Percentiles rank a stretch among this genome's conserved stretches.
Conservation (phyloP, 2,797 vertebrate genomes). For the Hafferia zeledoni region DNA sequence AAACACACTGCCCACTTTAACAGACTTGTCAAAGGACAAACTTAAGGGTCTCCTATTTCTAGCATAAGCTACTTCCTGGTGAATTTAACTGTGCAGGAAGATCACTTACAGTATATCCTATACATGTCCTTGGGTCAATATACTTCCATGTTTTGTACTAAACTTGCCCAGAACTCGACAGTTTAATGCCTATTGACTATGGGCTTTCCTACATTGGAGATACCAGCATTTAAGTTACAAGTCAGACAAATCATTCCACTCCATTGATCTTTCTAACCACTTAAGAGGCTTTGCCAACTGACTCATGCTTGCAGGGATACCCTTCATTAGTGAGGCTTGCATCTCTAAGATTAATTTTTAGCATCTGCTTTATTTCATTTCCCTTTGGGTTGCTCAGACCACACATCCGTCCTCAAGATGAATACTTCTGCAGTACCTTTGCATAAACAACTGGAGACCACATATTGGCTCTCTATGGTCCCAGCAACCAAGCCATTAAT, state of each 20-base stretch:
- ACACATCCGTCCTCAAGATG: slow-evolving; percentile 34
- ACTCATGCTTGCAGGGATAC: slow-evolving; percentile 70
- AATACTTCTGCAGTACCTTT: neutral
- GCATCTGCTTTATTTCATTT: slow-evolving; percentile 29
- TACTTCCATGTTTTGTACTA: neutral
- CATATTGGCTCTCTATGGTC: neutral
- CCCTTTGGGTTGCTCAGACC: slow-evolving; percentile 6
- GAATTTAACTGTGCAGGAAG: neutral
- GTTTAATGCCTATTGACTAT: slow-evolving; percentile 34
- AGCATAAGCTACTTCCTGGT: neutral
- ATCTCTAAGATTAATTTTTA: slow-evolving; percentile 57
- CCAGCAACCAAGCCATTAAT: slow-evolving; percentile 38
- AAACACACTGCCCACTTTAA: neutral
- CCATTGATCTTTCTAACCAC: slow-evolving; percentile 67
- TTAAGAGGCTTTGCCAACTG: slow-evolving; percentile 66
- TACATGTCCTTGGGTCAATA: neutral
- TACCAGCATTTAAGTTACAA: slow-evolving; percentile 22
- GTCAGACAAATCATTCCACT: slow-evolving; percentile 43
- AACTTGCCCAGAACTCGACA: slow-evolving; percentile 11
- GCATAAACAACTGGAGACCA: slow-evolving; percentile 32
- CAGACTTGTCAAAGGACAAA: neutral
- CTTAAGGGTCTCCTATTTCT: neutral
- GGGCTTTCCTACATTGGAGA: neutral
- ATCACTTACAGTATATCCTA: neutral
- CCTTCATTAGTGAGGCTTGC: slow-evolving; percentile 55